Conservation (phyloP, 2,113 vertebrate species). For the Cyprinodon tularosa region DNA sequence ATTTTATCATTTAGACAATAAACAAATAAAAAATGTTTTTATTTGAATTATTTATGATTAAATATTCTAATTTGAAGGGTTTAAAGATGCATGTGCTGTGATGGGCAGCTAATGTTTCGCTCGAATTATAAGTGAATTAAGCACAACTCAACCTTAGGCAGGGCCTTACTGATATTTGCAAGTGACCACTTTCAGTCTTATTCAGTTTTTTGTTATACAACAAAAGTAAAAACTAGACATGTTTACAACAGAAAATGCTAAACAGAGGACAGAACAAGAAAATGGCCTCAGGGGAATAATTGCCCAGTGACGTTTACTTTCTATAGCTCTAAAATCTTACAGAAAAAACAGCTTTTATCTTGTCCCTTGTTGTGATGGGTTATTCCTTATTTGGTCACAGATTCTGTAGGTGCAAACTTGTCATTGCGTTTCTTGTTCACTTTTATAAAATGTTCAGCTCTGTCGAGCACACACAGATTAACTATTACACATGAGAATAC, state of each 20-base stretch:
- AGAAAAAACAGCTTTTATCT: neutral
- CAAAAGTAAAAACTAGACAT: no score
- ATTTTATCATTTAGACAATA: no score
- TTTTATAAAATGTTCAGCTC: neutral
- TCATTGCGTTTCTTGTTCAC: neutral
- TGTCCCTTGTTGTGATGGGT: neutral
- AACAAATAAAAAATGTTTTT: no score
- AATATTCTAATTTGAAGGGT: no score
- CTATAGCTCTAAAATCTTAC: constrained; percentile 33
- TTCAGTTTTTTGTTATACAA: neutral
- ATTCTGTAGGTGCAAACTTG: neutral
- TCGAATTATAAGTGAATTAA: no score
- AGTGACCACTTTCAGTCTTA: neutral
- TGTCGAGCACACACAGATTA: neutral
- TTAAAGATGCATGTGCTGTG: no score
- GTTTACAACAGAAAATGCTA: neutral
- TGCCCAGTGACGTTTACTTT: constrained; percentile 26
- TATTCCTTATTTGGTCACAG: neutral
- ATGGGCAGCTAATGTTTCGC: no score
- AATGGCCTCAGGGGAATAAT: constrained; percentile 3
- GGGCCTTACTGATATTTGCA: neutral
- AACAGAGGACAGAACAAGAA: neutral
- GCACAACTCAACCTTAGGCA: no score
- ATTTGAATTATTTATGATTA: no score
- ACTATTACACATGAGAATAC: neutral